Base-by-base conservation (phyloP, 2,797 vertebrate species). In the Poecilia velifera region DNA sequence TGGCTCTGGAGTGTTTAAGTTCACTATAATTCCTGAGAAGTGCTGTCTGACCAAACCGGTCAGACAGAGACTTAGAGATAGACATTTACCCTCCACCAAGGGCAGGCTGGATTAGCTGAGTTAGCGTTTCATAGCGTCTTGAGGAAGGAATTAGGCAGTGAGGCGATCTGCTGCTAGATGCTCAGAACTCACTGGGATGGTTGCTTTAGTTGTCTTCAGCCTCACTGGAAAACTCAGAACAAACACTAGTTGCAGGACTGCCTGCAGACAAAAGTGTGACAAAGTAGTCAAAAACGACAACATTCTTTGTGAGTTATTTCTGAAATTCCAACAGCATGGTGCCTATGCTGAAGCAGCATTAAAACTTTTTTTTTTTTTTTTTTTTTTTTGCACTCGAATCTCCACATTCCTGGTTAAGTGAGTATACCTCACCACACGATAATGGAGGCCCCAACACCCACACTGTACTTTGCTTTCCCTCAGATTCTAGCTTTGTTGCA, bases 391-490 rank as follows among this genome's bases (percentile, higher is more conserved):
- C 91, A 85, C 91, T 92, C 75, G 78, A 88, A 90, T 88, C 87
- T 90, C 87, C 87, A 82, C 91, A 93, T 94, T 93, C 91, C 93
- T 91, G 83, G 78, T 91, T 86, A 77, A 88, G 84, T 49, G 80
- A 88, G 76, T 47, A 92, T 88, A 91, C 90, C 89, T 86, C 88
- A 93, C 87, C 81, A 46, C 84, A 81, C 45, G 7, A 82, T 85
- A 90, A 85, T 81, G 55, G 76, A 88, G 80, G 80, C 85, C 88
- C 82, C 76, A 77, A 86, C 59, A 28, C 22, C 39, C 4, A 13
- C 34, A 46, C 6, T 82, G 75, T 66, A n/a, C 76, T 87, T 86
- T 84, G 78, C 81, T 92, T 90, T 86, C 74, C 28, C 72, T 80
- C 71, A 0, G 28, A 72, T 64, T 87, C 46, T 7, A 28, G 74